Evolutionary conservation across 2,797 vertebrate genomes (phyloP).

Genomic region (Linurgus olivaceus): DNA sequence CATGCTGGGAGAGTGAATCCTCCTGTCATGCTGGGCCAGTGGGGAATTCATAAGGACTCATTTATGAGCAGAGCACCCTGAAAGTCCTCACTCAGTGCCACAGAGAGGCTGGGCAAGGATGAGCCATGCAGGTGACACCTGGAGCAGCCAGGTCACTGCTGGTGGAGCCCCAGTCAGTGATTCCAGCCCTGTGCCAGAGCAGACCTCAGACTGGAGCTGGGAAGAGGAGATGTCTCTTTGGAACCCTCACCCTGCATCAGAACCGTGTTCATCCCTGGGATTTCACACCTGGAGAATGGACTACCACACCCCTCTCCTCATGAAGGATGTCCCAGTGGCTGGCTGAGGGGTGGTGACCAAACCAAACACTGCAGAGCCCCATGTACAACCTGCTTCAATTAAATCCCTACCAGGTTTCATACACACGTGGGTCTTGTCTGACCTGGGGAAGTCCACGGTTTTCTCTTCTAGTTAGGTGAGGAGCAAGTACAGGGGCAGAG

Average conservation of each 20-base stretch:
- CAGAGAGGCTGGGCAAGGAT: neutral
- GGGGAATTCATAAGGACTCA: neutral
- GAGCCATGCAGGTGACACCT: neutral
- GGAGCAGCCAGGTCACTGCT: neutral
- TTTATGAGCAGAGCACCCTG: neutral
- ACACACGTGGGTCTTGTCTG: neutral
- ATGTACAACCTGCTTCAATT: neutral
- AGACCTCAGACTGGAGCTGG: neutral
- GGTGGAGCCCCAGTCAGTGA: neutral
- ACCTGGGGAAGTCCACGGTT: neutral
- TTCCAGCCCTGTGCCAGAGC: neutral
- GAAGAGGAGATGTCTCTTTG: neutral
- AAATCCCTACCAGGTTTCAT: neutral
- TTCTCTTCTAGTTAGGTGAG: neutral
- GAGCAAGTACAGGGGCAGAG: rapidly evolving
- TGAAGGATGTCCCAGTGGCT: neutral
- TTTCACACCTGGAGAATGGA: rapidly evolving
- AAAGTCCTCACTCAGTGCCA: neutral
- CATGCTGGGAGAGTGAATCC: neutral
- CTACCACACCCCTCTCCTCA: neutral
- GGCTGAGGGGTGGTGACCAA: neutral
- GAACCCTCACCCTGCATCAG: neutral
- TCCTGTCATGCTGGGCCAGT: neutral
- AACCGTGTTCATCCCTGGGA: neutral
- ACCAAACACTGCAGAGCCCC: neutral